Conservation (phyloP, 1,140 invertebrate species). For the Musca domestica region DNA sequence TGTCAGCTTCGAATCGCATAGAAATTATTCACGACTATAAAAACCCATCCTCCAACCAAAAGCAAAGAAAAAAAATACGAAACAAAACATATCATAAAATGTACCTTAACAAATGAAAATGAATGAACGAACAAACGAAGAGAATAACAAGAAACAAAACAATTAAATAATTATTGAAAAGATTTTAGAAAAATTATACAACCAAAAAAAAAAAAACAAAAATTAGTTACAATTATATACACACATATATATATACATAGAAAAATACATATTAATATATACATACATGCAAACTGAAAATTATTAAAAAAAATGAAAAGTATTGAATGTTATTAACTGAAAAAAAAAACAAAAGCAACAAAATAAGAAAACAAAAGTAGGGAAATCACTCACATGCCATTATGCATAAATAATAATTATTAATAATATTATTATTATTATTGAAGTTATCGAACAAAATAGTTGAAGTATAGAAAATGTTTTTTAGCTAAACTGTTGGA, state of each 20-base stretch:
- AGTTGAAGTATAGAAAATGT: not conserved
- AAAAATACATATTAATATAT: too few species aligned
- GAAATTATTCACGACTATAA: not conserved
- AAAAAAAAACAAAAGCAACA: not conserved
- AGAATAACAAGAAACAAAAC: conserved; percentile 12
- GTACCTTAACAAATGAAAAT: conserved; percentile 29
- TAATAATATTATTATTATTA: not conserved
- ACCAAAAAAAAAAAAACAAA: not conserved
- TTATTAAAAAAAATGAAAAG: not conserved
- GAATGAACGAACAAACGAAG: not conserved
- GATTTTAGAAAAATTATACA: conserved; percentile 20
- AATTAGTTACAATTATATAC: conserved; percentile 18
- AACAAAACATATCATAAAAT: conserved; percentile 52
- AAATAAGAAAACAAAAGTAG: not conserved
- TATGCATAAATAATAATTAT: not conserved
- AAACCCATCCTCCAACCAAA: too few species aligned
- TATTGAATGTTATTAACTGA: conserved; percentile 12
- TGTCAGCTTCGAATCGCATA: not conserved
- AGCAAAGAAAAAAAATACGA: conserved; percentile 28
- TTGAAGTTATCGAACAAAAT: not conserved
- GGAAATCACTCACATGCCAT: not conserved
- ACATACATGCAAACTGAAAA: conserved; percentile 10
- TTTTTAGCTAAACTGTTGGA: too few species aligned
- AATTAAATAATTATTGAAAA: conserved; percentile 18
- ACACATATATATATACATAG: not conserved